A percentile compares a stretch with the other conserved stretches of the same genome.
phyloP scores from a whole-genome alignment of 2,113 vertebrate species.

The Elgaria multicarinata region DNA sequence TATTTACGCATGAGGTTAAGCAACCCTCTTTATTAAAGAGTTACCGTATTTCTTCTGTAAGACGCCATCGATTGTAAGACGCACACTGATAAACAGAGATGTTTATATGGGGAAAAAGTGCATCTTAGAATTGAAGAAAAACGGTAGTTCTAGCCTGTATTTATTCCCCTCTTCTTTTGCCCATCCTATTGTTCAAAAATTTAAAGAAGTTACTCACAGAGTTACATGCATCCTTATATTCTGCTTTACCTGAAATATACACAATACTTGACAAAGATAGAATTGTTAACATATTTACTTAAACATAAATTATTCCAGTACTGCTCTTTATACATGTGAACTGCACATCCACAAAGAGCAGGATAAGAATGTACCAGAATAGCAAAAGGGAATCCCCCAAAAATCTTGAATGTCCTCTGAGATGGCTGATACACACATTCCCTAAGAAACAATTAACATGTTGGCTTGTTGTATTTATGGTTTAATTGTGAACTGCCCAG shows the following conservation, averaged over 20 bases:
- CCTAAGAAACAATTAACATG: background rate
- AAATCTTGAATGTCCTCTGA: background rate
- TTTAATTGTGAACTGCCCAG: no score
- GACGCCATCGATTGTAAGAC: no score
- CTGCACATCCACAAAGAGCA: background rate
- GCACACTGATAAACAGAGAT: no score
- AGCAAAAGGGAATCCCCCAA: background rate
- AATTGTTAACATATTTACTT: background rate
- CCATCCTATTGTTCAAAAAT: background rate
- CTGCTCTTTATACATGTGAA: background rate
- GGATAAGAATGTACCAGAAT: background rate
- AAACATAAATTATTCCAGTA: background rate
- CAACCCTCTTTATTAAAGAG: background rate
- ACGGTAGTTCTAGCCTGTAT: background rate
- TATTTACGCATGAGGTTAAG: background rate
- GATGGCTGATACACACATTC: background rate
- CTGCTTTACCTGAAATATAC: constrained; percentile 21
- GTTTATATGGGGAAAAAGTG: no score
- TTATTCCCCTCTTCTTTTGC: background rate
- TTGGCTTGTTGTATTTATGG: no score
- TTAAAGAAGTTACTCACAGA: constrained; percentile 10
- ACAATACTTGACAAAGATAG: background rate
- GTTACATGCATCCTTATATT: background rate
- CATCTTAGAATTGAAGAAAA: no score
- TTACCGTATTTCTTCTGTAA: no score